A percentile compares a stretch with the other conserved stretches of the same genome.
Evolutionary conservation across 1,140 invertebrate genomes (phyloP).

Genomic region (Stenopsyche tienmushanensis): DNA sequence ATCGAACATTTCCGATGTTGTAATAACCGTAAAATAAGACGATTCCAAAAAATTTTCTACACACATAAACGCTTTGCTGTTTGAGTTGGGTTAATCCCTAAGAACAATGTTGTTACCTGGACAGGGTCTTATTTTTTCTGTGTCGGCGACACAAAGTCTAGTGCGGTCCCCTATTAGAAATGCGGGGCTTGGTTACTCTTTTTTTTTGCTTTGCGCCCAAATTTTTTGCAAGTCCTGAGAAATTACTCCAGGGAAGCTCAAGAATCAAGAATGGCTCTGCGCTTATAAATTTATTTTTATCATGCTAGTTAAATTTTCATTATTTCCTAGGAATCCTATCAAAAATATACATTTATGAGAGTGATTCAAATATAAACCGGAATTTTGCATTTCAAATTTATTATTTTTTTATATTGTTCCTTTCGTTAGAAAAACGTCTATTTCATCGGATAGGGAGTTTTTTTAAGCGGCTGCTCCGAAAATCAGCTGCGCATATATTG

Average conservation of each 20-base stretch:
- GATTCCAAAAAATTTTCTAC: too few relatives aligned
- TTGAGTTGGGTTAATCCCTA: conserved; percentile 28
- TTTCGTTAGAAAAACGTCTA: too few relatives aligned
- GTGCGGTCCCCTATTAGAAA: conserved; percentile 5
- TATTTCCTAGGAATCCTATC: conserved; percentile 1
- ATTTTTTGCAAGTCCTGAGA: conserved; percentile 36
- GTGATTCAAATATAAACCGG: too few relatives aligned
- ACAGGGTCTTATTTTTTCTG: conserved; percentile 12
- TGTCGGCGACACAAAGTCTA: conserved; percentile 37
- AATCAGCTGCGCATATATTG: too few relatives aligned
- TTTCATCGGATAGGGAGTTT: too few relatives aligned
- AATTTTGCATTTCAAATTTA: too few relatives aligned
- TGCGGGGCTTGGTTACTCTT: conserved; percentile 22
- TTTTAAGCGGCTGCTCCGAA: too few relatives aligned
- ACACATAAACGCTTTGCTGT: too few relatives aligned
- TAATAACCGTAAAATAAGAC: neutral
- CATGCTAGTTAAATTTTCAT: neutral
- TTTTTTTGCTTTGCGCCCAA: conserved; percentile 15
- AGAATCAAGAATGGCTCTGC: neutral
- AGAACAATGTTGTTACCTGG: conserved; percentile 37
- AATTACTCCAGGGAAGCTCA: conserved; percentile 7
- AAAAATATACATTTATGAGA: neutral
- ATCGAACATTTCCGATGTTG: too few relatives aligned
- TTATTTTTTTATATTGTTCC: too few relatives aligned
- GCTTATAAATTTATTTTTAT: neutral